Evolutionary conservation across 2,888 invertebrate species (phyloP).

Genomic region (Melikaiella ostensackeni): DNA sequence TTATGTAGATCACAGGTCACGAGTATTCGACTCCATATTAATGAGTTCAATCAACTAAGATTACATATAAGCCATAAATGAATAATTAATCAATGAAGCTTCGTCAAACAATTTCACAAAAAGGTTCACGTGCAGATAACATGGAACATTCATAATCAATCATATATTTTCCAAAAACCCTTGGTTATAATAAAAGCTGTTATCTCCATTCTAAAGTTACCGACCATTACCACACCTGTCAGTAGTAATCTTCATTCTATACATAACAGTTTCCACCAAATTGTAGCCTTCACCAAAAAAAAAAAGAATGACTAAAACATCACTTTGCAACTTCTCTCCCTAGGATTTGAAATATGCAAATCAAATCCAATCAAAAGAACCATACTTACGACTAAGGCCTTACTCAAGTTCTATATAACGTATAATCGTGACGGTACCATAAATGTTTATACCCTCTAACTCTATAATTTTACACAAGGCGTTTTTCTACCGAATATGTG

Average conservation of each 20-base stretch:
- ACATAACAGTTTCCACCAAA: not conserved
- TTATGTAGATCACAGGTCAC: slow-evolving; percentile 2
- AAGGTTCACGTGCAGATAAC: not conserved
- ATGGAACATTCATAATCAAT: not conserved
- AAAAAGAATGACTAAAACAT: slow-evolving; percentile 7
- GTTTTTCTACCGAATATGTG: not conserved
- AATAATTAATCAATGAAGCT: slow-evolving; percentile 6
- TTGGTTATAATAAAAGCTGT: not conserved
- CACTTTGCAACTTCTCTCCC: not conserved
- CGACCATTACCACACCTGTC: not conserved
- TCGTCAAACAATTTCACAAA: not conserved
- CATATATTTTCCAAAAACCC: too few species aligned
- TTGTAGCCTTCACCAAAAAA: not conserved
- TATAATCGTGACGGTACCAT: not conserved
- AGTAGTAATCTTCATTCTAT: not conserved
- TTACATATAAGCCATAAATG: not conserved
- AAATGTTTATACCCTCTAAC: not conserved
- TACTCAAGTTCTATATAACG: not conserved
- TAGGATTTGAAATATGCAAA: not conserved
- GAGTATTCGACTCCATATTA: not conserved
- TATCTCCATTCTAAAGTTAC: not conserved
- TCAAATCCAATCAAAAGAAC: not conserved
- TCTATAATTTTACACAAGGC: not conserved
- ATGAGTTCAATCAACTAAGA: slow-evolving; percentile 10
- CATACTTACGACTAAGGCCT: not conserved